phyloP scores from a whole-genome alignment of 2,888 invertebrate genomes.

The Lottia scabra region DNA sequence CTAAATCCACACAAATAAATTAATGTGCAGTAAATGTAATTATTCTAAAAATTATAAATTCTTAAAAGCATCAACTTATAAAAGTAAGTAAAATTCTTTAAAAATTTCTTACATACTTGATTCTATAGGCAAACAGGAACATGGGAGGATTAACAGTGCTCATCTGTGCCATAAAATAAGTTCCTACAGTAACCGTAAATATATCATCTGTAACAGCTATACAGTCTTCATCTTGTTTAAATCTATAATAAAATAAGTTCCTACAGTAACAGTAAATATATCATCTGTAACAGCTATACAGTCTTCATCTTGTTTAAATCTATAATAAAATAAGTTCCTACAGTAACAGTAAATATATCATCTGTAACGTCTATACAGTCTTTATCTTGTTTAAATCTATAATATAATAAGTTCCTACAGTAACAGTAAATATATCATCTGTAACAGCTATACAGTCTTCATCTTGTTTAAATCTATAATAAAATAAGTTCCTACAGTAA shows the following conservation, averaged over 20 bases:
- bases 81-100: too few relatives aligned
- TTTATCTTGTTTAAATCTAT: conserved; percentile 57
- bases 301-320: conserved; percentile 41
- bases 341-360: conserved; percentile 50
- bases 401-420: conserved; percentile 54
- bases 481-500: conserved; percentile 54
- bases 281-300: conserved; percentile 36
- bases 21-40: too few relatives aligned
- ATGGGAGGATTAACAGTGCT: conserved; percentile 43
- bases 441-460: conserved; percentile 48
- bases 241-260: conserved; percentile 42
- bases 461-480: conserved; percentile 57
- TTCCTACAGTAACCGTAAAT: conserved; percentile 51
- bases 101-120: conserved; percentile 62
- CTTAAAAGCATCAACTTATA: too few relatives aligned
- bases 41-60: too few relatives aligned
- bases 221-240: conserved; percentile 51
- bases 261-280: conserved; percentile 51
- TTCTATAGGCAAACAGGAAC: conserved; percentile 55
- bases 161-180: conserved; percentile 58
- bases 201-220: conserved; percentile 46
- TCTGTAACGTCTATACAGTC: conserved; percentile 45
- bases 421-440: conserved; percentile 47
- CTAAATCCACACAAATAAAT: too few relatives aligned
- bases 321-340: conserved; percentile 55